Percentiles rank a stretch among this genome's conserved stretches.
Conservation (phyloP, 2,888 invertebrate genomes). For the Stratiomys singularior region DNA sequence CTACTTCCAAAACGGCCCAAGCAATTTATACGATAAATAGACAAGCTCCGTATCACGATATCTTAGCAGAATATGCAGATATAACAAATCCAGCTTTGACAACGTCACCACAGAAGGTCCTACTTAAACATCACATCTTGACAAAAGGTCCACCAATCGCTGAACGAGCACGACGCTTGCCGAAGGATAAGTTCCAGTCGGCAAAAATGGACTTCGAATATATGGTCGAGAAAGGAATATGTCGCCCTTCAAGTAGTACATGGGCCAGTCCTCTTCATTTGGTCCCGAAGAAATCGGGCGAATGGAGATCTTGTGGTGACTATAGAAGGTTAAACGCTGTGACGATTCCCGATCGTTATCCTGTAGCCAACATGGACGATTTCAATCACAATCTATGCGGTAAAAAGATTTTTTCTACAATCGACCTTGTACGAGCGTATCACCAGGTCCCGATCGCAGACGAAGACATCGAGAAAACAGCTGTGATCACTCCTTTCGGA, state of each 20-base stretch:
- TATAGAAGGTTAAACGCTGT: constrained; percentile 56
- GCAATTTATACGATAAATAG: not conserved
- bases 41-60: not conserved
- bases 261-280: constrained; percentile 63
- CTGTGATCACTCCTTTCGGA: constrained; percentile 58
- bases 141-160: not conserved
- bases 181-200: too few species aligned
- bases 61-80: not conserved
- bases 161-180: not conserved
- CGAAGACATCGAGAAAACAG: constrained; percentile 56
- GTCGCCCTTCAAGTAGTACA: constrained; percentile 60
- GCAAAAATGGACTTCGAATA: not conserved
- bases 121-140: not conserved
- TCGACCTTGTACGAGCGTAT: constrained; percentile 57
- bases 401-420: constrained; percentile 55
- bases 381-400: constrained; percentile 52
- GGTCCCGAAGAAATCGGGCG: constrained; percentile 54
- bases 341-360: not conserved
- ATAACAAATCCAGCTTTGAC: not conserved
- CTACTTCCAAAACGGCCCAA: not conserved
- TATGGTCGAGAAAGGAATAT: constrained; percentile 57
- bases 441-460: constrained; percentile 58
- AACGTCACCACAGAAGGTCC: not conserved
- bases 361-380: not conserved
- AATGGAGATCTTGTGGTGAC: constrained; percentile 60